Conservation (phyloP, 2,888 invertebrate species). For the Temnothorax unifasciatus region DNA sequence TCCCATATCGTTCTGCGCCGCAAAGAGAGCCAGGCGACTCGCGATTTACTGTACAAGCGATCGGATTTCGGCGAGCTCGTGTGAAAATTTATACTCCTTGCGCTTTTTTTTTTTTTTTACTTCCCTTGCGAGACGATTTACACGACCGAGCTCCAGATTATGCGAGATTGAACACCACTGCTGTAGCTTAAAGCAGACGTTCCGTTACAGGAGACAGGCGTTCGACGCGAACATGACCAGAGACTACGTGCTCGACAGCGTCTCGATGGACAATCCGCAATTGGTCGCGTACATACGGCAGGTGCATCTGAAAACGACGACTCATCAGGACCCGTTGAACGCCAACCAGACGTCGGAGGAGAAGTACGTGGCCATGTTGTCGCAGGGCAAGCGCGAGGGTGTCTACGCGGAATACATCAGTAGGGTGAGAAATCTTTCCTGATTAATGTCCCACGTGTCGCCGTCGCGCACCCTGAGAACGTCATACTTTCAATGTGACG, state of each 20-base stretch:
- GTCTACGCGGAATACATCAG: constrained; percentile 84
- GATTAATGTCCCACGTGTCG: constrained; percentile 33
- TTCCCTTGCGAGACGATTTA: neutral
- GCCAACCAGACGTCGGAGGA: constrained; percentile 87
- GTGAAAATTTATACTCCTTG: neutral
- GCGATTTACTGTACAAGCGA: neutral
- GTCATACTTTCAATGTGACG: neutral
- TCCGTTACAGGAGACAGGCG: constrained; percentile 87
- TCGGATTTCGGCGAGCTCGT: constrained; percentile 6
- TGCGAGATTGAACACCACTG: constrained; percentile 37
- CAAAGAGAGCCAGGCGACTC: neutral
- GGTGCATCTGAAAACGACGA: constrained; percentile 88
- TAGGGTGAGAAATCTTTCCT: constrained; percentile 74
- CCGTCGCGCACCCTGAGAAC: neutral
- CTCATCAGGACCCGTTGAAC: constrained; percentile 80
- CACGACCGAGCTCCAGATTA: constrained; percentile 24
- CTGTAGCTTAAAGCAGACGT: constrained; percentile 64
- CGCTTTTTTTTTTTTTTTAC: neutral
- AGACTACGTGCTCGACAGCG: constrained; percentile 91
- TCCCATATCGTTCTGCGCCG: neutral
- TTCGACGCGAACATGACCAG: constrained; percentile 93
- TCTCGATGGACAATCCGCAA: constrained; percentile 92
- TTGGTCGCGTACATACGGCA: constrained; percentile 92
- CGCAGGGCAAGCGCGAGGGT: constrained; percentile 86
- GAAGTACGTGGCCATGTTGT: constrained; percentile 85